These are phyloP conservation scores for Chloropsis hardwickii DNA, from an alignment of 2,113 vertebrate genomes.

Conservation along the genomic window DNA sequence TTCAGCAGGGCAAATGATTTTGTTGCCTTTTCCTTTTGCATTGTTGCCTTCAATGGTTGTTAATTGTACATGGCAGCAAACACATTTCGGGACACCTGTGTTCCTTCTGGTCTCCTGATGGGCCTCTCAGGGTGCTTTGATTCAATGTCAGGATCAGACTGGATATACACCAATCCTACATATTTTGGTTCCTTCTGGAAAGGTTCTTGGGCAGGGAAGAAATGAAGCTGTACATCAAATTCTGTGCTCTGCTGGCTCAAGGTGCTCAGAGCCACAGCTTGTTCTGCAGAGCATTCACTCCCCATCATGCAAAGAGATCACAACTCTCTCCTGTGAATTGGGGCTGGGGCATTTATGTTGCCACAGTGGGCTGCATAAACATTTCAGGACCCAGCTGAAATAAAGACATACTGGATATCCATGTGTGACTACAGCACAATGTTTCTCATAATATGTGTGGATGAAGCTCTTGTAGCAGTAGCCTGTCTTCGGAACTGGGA, in stretches of 20 bases:
- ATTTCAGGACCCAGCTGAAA: neutral
- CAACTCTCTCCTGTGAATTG: rapidly evolving
- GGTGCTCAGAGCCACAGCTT: neutral
- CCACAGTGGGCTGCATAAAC: neutral
- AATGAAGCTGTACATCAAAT: neutral
- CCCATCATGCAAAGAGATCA: neutral
- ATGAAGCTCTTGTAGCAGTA: neutral
- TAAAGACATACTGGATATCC: neutral
- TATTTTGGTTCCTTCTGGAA: neutral
- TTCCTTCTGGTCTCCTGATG: neutral
- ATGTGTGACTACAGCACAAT: neutral
- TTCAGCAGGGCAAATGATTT: neutral
- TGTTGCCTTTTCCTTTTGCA: neutral
- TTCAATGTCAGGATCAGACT: neutral
- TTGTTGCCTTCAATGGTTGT: neutral
- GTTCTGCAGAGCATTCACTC: neutral
- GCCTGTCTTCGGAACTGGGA: neutral
- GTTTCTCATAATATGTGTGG: neutral
- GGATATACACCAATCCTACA: neutral
- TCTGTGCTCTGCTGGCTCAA: neutral
- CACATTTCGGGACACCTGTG: neutral
- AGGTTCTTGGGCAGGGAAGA: rapidly evolving
- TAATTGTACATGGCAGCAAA: neutral
- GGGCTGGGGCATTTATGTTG: rapidly evolving
- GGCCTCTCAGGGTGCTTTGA: neutral